Base-by-base conservation (phyloP, 2,888 invertebrate genomes). In the Leuctra nigra region DNA sequence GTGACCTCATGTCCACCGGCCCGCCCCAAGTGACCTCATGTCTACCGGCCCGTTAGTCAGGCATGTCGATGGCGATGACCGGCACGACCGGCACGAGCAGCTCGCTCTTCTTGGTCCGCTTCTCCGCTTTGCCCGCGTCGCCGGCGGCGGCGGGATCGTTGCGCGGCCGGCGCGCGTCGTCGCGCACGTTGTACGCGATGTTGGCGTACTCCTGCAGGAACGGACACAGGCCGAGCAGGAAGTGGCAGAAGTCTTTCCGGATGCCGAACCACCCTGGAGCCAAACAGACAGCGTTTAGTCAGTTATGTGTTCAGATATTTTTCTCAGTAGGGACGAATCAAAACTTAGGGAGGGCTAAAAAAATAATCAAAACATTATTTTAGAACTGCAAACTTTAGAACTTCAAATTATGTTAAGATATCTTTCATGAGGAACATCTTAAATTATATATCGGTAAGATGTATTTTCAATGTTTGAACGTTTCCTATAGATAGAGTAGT, bases 201-300 rank as follows among this genome's bases (percentile, higher is more conserved):
- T 99, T 99, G 18, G 96, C 98, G 72, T 99, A 99, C 70, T 98
- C 96, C 77, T 97, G 96, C 44, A 99, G 79, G 61, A 95, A 79
- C 0, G 98, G 98, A 74, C 95, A 96, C 13, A 90, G 84, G 54
- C 92, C 91, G 29, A 99, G 76, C n/a, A 99, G 78, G 73, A 96
- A 97, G 66, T 92, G 91, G 70, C 96, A 97, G 72, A 99, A 95
- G 70, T 96, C 97, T 77, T 95, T 95, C 52, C 97, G 82, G 65
- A 99, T 91, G 54, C 97, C 99, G 73, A 98, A 99, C 98, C 97
- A 97, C 96, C 96, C 93, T 94, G 73, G 57, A 79, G 78, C 66
- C 63, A 59, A 63, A 63, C 63, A 55, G 60, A 11, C 6, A 11
- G 7, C 6, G 29, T 29, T 29, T 11, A n/a, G n/a, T n/a, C n/a